Conservation (phyloP, 2,797 vertebrate species). For the Scolopax bukidnonensis region DNA sequence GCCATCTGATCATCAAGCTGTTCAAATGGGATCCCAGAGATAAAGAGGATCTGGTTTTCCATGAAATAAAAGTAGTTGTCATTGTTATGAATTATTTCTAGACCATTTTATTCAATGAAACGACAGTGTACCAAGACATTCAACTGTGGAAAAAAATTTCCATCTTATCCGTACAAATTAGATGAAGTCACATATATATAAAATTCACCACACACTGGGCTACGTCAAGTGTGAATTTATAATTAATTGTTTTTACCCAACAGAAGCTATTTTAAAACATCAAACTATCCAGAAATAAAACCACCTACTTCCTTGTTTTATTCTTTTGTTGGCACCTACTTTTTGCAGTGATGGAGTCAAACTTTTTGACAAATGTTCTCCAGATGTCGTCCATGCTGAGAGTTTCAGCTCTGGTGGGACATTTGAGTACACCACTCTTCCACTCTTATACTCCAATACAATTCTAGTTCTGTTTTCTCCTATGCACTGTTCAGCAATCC, state of each 20-base stretch:
- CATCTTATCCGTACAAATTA: not conserved
- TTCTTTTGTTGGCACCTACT: not conserved
- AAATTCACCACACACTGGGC: not conserved
- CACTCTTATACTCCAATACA: not conserved
- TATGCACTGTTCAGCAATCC: not conserved
- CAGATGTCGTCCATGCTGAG: not conserved
- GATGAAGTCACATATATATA: not conserved
- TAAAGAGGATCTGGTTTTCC: not conserved
- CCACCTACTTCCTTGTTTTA: not conserved
- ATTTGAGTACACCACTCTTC: not conserved
- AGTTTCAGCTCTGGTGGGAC: not conserved
- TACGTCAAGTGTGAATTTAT: not conserved
- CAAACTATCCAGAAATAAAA: not conserved
- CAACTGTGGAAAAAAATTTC: not conserved
- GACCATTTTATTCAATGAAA: not conserved
- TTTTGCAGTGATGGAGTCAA: not conserved
- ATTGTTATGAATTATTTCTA: slow-evolving; percentile 2
- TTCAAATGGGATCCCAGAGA: not conserved
- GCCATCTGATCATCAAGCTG: not conserved
- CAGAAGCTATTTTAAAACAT: not conserved
- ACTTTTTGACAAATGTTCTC: rapidly evolving
- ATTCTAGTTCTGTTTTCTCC: not conserved
- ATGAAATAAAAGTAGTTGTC: not conserved
- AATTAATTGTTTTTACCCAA: not conserved
- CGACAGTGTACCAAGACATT: not conserved